Evolutionary conservation across 2,113 vertebrate genomes (phyloP).

Genomic region (Cryptoleucopteryx plumbea): DNA sequence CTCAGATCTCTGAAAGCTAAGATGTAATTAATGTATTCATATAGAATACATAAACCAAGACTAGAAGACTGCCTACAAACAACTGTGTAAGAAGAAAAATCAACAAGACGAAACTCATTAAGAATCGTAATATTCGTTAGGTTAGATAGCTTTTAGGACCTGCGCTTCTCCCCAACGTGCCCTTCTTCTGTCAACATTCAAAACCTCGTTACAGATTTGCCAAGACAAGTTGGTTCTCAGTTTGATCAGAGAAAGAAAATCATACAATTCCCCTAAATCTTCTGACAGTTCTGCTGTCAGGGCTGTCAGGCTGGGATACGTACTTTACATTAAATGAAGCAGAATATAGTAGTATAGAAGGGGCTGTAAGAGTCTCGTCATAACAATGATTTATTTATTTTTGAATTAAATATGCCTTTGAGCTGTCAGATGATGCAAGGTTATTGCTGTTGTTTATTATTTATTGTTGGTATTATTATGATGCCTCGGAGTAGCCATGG

Average conservation of each 20-base stretch:
- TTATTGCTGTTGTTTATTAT: not conserved
- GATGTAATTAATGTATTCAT: not conserved
- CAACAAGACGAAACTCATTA: not conserved
- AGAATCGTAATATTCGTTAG: not conserved
- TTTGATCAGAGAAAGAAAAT: constrained; percentile 39
- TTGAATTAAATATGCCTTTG: not conserved
- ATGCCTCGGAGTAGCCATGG: not conserved
- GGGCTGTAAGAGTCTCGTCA: not conserved
- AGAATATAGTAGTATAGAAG: not conserved
- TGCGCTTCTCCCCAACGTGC: not conserved
- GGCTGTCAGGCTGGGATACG: not conserved
- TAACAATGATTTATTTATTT: constrained; percentile 26
- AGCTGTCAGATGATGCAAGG: not conserved
- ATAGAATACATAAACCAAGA: not conserved
- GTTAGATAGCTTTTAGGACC: not conserved
- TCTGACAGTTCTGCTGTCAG: constrained; percentile 38
- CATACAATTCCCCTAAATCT: not conserved
- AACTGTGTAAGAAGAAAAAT: not conserved
- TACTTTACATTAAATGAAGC: constrained; percentile 23
- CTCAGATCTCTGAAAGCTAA: constrained; percentile 37
- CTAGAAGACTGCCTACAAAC: not conserved
- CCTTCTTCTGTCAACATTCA: constrained; percentile 17
- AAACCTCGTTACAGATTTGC: constrained; percentile 24
- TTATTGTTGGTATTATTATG: not conserved
- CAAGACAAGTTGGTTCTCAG: not conserved